Base-by-base conservation (phyloP, 2,797 vertebrate species). In the Mus caroli region DNA sequence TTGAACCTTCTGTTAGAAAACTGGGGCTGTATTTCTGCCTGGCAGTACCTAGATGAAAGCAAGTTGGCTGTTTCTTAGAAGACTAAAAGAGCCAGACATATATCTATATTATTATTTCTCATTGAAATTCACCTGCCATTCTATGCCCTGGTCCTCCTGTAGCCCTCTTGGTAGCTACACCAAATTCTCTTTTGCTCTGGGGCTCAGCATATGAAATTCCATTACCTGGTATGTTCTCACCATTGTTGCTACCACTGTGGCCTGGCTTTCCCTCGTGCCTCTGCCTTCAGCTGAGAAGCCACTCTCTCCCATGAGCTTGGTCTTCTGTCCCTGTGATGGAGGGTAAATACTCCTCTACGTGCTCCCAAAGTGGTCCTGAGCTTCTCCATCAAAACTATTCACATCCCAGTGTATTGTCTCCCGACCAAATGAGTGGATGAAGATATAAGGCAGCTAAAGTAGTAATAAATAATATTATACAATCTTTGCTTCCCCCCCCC, bases 1-100 rank as follows among this genome's bases (percentile, higher is more conserved):
- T 75, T n/a, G 12, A 90, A 56, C 14, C 37, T 87, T 79, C 75
- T 89, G 34, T 60, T 89, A 19, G 67, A 95, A 90, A 56, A 67
- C 17, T 28, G 54, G 26, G 31, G 50, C 9, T 71, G 0, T 62
- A 37, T 60, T 77, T 96, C 62, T 91, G 34, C 37, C 83, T 54
- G 20, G 67, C 3, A 85, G 56, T 56, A 80, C 64, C 20, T 37
- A 85, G 9, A 15, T 71, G 31, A 46, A 80, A 22, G 2, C 73
- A 80, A 60, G 34, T 9, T 28, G n/a, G 0, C 13, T 31, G 9
- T 77, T 50, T 91, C 82, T 79, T 34, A 22, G 54, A 89, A 92
- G 82, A 46, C 46, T 64, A 28, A 1, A 26, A 77, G 69, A 54
- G 20, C 52, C 50, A 56, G 46, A 43, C 1, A 3, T 9, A 34